These are phyloP conservation scores for Meriones unguiculatus DNA, from an alignment of 2,113 vertebrate genomes.

Conservation along the genomic window DNA sequence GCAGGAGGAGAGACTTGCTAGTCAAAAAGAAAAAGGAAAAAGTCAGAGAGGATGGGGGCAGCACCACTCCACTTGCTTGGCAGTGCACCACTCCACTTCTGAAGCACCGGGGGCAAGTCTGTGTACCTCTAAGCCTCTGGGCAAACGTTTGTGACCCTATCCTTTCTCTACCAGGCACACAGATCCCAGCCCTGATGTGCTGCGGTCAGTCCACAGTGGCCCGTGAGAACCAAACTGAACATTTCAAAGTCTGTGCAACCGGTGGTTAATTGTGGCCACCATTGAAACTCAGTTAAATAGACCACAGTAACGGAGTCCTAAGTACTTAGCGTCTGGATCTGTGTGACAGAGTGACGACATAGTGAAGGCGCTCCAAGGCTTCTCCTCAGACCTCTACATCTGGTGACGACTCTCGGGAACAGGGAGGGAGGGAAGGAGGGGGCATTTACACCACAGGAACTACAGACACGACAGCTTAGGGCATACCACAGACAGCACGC, in stretches of 20 bases:
- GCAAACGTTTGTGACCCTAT: accelerated
- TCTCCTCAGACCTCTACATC: neutral
- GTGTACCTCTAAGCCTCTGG: neutral
- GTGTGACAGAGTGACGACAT: accelerated
- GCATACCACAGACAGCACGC: neutral
- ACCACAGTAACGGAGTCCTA: neutral
- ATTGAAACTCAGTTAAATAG: neutral
- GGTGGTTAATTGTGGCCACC: neutral
- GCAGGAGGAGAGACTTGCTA: neutral
- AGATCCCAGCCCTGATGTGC: neutral
- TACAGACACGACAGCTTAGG: neutral
- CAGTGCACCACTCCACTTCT: accelerated
- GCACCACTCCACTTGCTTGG: no score
- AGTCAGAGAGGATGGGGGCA: neutral
- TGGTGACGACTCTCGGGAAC: accelerated
- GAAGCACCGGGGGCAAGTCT: neutral
- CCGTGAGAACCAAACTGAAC: neutral
- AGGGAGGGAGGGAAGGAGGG: accelerated
- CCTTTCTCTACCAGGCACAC: neutral
- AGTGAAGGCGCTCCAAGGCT: accelerated
- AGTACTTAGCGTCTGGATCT: accelerated
- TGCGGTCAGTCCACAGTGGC: neutral
- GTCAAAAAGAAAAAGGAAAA: neutral
- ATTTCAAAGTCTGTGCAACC: neutral
- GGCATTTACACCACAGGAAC: neutral